Evolutionary conservation across 2,888 invertebrate genomes (phyloP).

Genomic region (Neria commutata): DNA sequence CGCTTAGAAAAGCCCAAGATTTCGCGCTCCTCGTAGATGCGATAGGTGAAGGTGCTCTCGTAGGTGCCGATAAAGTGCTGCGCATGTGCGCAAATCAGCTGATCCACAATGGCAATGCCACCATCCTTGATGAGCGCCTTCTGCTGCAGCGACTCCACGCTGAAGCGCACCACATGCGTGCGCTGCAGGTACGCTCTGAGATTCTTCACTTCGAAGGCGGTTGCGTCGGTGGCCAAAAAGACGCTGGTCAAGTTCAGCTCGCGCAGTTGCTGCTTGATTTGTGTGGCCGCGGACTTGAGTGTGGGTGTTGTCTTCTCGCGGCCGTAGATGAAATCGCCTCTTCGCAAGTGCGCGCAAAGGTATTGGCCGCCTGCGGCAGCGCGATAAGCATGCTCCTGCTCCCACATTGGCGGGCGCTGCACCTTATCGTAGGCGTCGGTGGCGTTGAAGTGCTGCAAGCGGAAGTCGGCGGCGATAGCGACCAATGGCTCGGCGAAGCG

Average conservation of each 20-base stretch:
- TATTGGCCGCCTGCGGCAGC: slow-evolving; percentile 73
- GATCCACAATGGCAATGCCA: slow-evolving; percentile 90
- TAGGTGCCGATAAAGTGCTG: slow-evolving; percentile 88
- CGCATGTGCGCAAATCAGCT: slow-evolving; percentile 91
- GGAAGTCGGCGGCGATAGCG: slow-evolving; percentile 72
- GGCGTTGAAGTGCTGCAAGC: slow-evolving; percentile 69
- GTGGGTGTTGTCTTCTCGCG: slow-evolving; percentile 78
- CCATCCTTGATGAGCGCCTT: slow-evolving; percentile 70
- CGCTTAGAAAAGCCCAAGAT: slow-evolving; percentile 83
- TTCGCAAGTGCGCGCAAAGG: slow-evolving; percentile 83
- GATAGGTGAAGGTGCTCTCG: slow-evolving; percentile 94
- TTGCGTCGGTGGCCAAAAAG: slow-evolving; percentile 87
- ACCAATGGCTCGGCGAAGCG: slow-evolving; percentile 77
- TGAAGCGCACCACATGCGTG: slow-evolving; percentile 49
- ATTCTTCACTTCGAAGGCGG: slow-evolving; percentile 61
- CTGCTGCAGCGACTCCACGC: slow-evolving; percentile 49
- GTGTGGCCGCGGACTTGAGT: slow-evolving; percentile 75
- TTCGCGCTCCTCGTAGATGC: slow-evolving; percentile 97
- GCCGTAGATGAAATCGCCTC: slow-evolving; percentile 84
- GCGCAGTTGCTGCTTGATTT: slow-evolving; percentile 70
- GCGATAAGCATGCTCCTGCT: slow-evolving; percentile 61
- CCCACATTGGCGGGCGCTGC: slow-evolving; percentile 69
- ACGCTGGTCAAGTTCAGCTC: slow-evolving; percentile 67
- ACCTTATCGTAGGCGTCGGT: slow-evolving; percentile 67
- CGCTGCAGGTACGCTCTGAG: slow-evolving; percentile 51